Conservation (phyloP, 2,888 invertebrate species). For the Acrobasis consociella region DNA sequence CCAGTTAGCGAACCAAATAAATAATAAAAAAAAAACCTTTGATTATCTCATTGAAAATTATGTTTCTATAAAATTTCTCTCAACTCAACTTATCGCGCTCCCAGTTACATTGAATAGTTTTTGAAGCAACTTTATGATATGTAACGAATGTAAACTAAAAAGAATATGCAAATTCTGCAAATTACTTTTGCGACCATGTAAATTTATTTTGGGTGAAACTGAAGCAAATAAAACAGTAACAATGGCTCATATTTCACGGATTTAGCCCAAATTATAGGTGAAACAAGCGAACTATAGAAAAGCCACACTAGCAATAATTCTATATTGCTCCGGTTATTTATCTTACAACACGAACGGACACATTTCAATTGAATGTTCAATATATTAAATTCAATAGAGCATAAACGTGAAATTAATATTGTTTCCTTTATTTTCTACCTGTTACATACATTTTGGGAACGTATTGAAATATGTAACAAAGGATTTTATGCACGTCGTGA, state of each 20-base stretch:
- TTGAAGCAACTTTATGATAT: too few relatives aligned
- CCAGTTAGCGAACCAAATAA: too few relatives aligned
- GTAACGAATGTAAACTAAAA: too few relatives aligned
- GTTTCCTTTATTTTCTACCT: conserved; percentile 8
- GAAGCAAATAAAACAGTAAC: background rate
- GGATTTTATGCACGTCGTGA: background rate
- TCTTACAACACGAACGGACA: conserved; percentile 1
- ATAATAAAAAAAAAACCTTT: too few relatives aligned
- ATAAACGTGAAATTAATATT: conserved; percentile 12
- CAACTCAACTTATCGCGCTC: too few relatives aligned
- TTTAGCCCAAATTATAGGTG: background rate
- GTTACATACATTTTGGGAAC: background rate
- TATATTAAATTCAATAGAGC: background rate
- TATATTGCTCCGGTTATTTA: background rate
- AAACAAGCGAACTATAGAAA: background rate
- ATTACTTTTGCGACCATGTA: background rate
- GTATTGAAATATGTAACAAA: background rate
- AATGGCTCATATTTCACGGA: background rate
- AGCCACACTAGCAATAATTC: background rate
- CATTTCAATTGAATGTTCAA: conserved; percentile 7
- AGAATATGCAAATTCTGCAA: too few relatives aligned
- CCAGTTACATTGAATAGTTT: too few relatives aligned
- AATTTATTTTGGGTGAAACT: background rate
- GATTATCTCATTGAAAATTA: too few relatives aligned
- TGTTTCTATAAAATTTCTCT: too few relatives aligned